A percentile compares a stretch with the other conserved stretches of the same genome.
These are phyloP conservation scores for Uloborus diversus DNA, from an alignment of 1,140 invertebrate species.

Conservation along the genomic window DNA sequence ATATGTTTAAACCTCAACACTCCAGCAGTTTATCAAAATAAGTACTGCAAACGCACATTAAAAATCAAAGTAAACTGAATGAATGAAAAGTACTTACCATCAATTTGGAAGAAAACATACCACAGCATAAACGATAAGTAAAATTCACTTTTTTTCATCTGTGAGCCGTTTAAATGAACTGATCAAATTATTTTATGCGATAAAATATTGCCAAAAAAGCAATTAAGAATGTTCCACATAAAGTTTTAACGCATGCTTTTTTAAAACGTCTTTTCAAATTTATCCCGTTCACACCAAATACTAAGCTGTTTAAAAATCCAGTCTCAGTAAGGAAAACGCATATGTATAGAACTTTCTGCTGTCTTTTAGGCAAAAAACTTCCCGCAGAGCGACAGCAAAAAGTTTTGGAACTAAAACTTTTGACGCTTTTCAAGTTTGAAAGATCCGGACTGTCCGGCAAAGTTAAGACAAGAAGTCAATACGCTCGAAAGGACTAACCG, in stretches of 20 bases:
- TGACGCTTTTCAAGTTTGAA: neutral
- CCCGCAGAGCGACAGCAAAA: too few relatives aligned
- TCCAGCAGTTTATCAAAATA: too few relatives aligned
- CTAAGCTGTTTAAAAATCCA: too few relatives aligned
- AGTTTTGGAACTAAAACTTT: slow-evolving; percentile 21
- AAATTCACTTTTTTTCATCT: slow-evolving; percentile 43
- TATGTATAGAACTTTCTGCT: too few relatives aligned
- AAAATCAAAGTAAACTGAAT: too few relatives aligned
- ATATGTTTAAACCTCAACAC: too few relatives aligned
- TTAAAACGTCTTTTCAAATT: neutral
- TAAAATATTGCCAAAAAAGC: neutral
- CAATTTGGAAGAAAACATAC: slow-evolving; percentile 29
- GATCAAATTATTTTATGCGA: too few relatives aligned
- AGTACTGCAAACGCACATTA: too few relatives aligned
- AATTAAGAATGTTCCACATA: neutral
- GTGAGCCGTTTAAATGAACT: slow-evolving; percentile 20
- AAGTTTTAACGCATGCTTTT: neutral
- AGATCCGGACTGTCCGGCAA: neutral
- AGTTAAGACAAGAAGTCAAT: neutral
- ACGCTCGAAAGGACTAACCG: neutral
- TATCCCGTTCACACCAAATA: neutral
- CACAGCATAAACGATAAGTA: slow-evolving; percentile 34
- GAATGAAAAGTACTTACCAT: slow-evolving; percentile 43
- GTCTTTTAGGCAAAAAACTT: too few relatives aligned
- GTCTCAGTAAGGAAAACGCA: too few relatives aligned